A percentile compares a stretch with the other conserved stretches of the same genome.
Conservation (phyloP, 64 coral and sea anemone genomes). For the Stylophora pistillata region DNA sequence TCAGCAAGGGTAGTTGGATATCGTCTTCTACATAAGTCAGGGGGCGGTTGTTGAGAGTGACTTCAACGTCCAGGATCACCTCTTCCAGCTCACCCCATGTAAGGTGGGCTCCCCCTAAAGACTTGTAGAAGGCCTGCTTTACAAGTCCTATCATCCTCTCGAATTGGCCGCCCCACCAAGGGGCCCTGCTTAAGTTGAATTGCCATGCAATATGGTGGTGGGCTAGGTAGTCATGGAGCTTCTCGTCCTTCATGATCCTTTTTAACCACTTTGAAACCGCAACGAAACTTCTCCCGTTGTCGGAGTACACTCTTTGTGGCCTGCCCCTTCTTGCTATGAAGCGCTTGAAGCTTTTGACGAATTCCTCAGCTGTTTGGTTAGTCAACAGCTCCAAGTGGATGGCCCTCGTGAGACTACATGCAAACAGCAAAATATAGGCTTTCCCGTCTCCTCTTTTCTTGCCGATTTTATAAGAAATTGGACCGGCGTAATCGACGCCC, state of each 20-base stretch:
- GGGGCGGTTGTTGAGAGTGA: conserved; percentile 27
- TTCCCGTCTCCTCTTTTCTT: conserved; percentile 48
- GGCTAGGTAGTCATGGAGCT: not conserved
- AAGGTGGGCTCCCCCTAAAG: not conserved
- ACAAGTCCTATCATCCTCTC: conserved; percentile 44
- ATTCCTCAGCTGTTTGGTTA: conserved; percentile 24
- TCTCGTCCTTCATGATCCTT: not conserved
- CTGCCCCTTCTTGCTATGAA: conserved; percentile 38
- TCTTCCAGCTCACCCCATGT: not conserved
- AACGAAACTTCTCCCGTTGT: conserved; percentile 25
- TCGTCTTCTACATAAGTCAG: conserved; percentile 26
- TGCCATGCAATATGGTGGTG: conserved; percentile 9
- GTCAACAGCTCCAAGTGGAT: conserved; percentile 57
- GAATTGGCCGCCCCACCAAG: conserved; percentile 24
- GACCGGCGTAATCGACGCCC: conserved; percentile 53
- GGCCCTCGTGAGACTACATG: conserved; percentile 66
- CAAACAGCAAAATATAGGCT: conserved; percentile 62
- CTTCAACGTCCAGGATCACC: conserved; percentile 37
- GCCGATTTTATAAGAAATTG: too few relatives aligned
- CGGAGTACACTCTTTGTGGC: not conserved
- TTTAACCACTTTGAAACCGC: not conserved
- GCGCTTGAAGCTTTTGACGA: not conserved
- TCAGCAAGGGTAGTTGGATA: not conserved
- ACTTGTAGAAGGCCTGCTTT: conserved; percentile 3
- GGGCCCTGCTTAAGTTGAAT: conserved; percentile 24